phyloP scores from a whole-genome alignment of 2,113 vertebrate species.

The Strix aluco region DNA sequence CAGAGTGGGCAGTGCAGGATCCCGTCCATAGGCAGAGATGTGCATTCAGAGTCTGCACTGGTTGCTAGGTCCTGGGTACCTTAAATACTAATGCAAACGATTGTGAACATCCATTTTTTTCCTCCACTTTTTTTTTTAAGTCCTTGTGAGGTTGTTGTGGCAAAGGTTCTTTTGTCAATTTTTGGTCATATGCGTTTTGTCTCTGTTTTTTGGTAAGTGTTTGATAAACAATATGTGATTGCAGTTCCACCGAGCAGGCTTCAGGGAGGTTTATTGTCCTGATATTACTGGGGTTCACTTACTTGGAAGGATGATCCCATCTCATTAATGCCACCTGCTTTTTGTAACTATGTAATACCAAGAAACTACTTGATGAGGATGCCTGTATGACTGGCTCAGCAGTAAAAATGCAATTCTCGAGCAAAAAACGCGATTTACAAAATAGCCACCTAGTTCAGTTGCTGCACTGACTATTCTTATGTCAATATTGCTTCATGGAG shows the following conservation, averaged over 20 bases:
- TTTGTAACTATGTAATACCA: neutral
- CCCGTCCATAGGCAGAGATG: neutral
- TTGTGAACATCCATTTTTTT: too few relatives aligned
- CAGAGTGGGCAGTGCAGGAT: neutral
- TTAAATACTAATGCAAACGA: neutral
- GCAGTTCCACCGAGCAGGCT: neutral
- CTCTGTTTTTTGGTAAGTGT: neutral
- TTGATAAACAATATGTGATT: neutral
- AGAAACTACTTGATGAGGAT: neutral
- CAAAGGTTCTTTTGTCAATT: neutral
- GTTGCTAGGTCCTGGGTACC: neutral
- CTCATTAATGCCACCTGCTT: neutral
- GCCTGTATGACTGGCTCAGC: neutral
- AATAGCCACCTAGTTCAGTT: neutral
- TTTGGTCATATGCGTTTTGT: neutral
- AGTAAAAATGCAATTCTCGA: neutral
- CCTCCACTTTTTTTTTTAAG: neutral
- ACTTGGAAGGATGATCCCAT: neutral
- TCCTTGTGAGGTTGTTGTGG: neutral
- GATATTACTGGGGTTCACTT: neutral
- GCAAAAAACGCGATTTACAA: neutral
- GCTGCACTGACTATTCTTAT: neutral
- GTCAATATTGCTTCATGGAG: neutral
- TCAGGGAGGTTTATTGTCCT: neutral
- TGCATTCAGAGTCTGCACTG: neutral